Evolutionary conservation across 2,888 invertebrate species (phyloP).

Genomic region (Carabus problematicus): DNA sequence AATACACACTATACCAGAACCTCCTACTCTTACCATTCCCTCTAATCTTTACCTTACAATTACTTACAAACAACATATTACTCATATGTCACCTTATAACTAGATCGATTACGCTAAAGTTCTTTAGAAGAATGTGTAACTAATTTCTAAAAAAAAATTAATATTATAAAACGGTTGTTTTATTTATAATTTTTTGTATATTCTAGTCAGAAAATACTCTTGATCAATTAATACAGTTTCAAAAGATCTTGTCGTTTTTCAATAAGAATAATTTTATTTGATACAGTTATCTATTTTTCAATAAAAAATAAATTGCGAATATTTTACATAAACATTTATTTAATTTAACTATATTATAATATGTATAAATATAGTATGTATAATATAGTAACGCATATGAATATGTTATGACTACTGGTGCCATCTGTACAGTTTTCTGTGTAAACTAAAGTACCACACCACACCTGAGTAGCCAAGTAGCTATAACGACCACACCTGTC

Average conservation of each 20-base stretch:
- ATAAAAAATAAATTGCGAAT: too few species aligned
- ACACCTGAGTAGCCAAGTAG: constrained; percentile 14
- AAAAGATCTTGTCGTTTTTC: not conserved
- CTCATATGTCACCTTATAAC: too few species aligned
- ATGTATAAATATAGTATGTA: too few species aligned
- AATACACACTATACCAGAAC: too few species aligned
- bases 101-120: too few species aligned
- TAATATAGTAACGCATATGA: too few species aligned
- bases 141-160: too few species aligned
- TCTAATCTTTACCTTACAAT: not conserved
- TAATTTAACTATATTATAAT: too few species aligned
- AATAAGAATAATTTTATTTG: not conserved
- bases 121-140: too few species aligned
- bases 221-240: not conserved
- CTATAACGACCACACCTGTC: constrained; percentile 14
- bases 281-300: not conserved
- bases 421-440: constrained; percentile 1
- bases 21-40: not conserved
- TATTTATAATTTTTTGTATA: not conserved
- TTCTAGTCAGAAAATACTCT: too few species aligned
- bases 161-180: too few species aligned
- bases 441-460: constrained; percentile 15
- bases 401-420: not conserved
- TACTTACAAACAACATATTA: not conserved
- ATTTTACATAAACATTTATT: too few species aligned